Conservation (phyloP, 2,888 invertebrate genomes). For the Agapetus fuscipes region DNA sequence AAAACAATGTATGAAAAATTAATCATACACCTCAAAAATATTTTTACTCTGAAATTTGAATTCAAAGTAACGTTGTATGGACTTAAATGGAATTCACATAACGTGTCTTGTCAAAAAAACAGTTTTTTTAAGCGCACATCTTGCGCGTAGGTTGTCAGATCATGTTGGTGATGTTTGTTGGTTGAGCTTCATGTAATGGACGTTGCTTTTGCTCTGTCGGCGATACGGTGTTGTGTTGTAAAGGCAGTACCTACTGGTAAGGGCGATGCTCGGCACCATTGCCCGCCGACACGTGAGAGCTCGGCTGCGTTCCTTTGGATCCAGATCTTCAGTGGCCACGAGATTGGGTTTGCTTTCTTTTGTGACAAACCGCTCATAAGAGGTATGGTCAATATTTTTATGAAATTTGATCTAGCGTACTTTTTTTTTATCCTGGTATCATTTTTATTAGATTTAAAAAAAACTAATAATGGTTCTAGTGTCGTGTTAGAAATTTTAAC, state of each 20-base stretch:
- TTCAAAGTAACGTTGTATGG: neutral
- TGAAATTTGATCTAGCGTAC: neutral
- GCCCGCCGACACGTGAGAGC: too few relatives aligned
- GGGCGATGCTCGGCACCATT: too few relatives aligned
- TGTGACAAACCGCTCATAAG: conserved; percentile 6
- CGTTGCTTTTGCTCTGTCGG: too few relatives aligned
- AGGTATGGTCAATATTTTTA: conserved; percentile 12
- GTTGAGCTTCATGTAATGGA: too few relatives aligned
- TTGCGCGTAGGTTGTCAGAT: too few relatives aligned
- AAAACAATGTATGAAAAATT: too few relatives aligned
- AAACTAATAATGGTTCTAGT: too few relatives aligned
- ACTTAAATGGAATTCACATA: neutral
- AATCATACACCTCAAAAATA: too few relatives aligned
- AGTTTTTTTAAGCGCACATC: neutral
- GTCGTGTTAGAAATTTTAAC: too few relatives aligned
- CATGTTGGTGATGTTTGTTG: too few relatives aligned
- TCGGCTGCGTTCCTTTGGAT: conserved; percentile 5
- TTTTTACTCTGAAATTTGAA: neutral
- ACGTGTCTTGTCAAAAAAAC: neutral
- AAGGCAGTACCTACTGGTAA: too few relatives aligned
- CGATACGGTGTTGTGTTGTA: too few relatives aligned
- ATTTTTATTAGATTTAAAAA: neutral
- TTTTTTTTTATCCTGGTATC: neutral
- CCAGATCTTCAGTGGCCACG: conserved; percentile 4
- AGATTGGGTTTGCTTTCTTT: conserved; percentile 12